Evolutionary conservation across 2,888 invertebrate genomes (phyloP), one percentile per base, ranked within the genome.

Genomic region (Lasioglossum pauxillum): DNA sequence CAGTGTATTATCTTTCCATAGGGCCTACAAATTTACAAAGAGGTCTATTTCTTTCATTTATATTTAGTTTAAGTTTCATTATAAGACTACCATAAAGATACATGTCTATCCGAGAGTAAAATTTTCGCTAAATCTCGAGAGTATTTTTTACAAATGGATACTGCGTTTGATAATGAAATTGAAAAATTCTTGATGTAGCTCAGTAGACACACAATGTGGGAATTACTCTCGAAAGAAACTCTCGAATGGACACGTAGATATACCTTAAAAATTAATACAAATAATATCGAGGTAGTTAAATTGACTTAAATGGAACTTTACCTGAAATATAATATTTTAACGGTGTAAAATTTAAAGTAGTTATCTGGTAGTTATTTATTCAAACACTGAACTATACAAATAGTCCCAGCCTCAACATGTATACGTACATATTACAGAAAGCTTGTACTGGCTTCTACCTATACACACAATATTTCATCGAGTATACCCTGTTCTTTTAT

Each of bases 391-490:
- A 69, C 23, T 38, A 71, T 41, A n/a, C n/a, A 38, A 41, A 14
- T 71, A 71, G 41, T 71, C 69, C 16, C 64, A 31, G 64, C 31
- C 7, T 64, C 64, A 31, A 64, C 14, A 64, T 35, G 31, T 64
- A 64, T 64, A 19, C 31, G 64, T 64, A 31, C 31, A 64, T 8
- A 27, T 27, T n/a, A 64, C 31, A 64, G 64, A 31, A 31, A 64
- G 19, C 31, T 64, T 64, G 31, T 31, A 46, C n/a, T n/a, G n/a
- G n/a, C n/a, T n/a, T n/a, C n/a, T 31, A 31, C 46, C 46, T 46
- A 31, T 64, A 35, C 31, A 64, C 64, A 35, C 64, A 35, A 64
- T 35, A 64, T 85, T 77, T 75, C 75, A n/a, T 57, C 57, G 31
- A 73, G 27, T 77, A 31, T 67, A 53, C 72, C 46, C 35, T 57